Base-by-base conservation (phyloP, 2,797 vertebrate species). In the Myioborus miniatus region DNA sequence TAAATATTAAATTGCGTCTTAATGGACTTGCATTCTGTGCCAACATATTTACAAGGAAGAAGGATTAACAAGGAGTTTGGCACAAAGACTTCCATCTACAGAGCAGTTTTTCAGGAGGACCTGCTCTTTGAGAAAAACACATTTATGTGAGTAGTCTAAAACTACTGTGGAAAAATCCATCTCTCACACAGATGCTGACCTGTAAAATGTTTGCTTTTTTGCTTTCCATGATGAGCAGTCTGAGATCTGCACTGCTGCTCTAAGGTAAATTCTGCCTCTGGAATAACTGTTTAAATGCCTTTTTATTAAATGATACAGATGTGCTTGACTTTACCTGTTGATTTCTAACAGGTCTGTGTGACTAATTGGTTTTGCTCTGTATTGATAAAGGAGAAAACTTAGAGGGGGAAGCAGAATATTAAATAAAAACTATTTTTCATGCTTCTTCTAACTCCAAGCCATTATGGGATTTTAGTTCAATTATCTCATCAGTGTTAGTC, bases 1-100 rank as follows among this genome's bases (percentile, higher is more conserved):
- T 69, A 88, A 85, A 93, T 81, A 93, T 75, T 95, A 69, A 91
- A 80, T 82, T 63, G 24, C 71, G n/a, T 72, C 62, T 78, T 69
- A 80, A 93, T 75, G 70, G 67, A 37, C 55, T 87, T 82, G 27
- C 19, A 34, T 62, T 83, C 22, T 67, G 34, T 90, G 80, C 55
- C 60, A 87, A n/a, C 39, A 49, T 9, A 58, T 81, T 74, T 64
- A 64, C 37, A 83, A 49, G 36, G 14, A 26, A 78, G 78, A 59
- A 55, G 60, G 52, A 80, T 91, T 88, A 91, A 20, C 1, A 1
- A 75, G 39, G 37, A 92, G 19, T 75, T 69, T 47, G 36, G 59
- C 46, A 72, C 60, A 47, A 82, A 63, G 27, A 52, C 8, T 5
- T 79, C n/a, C 34, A 46, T 29, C 44, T 37, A 52, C 23, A 56